A percentile compares a stretch with the other conserved stretches of the same genome.
phyloP scores from a whole-genome alignment of 30 jellyfish, hydroid and myxozoan species.

The Mastigias papua region DNA sequence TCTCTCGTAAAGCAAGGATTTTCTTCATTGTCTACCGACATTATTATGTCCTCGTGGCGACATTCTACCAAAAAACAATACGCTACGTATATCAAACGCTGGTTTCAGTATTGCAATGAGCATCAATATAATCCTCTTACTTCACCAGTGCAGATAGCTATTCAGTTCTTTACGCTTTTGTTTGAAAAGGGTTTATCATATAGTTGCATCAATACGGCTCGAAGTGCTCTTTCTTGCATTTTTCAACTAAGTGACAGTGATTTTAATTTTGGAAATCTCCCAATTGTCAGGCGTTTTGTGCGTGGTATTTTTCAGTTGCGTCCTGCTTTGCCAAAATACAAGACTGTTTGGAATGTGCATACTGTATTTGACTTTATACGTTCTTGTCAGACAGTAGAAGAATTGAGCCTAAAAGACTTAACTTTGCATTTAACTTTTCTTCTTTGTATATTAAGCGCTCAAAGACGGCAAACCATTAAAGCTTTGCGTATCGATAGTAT shows the following conservation, averaged over 20 bases:
- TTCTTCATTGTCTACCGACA: not conserved
- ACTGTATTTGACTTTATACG: conserved; percentile 17
- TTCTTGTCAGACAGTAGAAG: not conserved
- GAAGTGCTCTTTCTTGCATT: conserved; percentile 16
- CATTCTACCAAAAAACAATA: conserved; percentile 26
- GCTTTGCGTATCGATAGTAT: not conserved
- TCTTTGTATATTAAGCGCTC: conserved; percentile 35
- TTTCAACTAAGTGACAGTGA: not conserved
- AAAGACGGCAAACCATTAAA: conserved; percentile 37
- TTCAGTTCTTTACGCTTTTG: not conserved
- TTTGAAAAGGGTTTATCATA: conserved; percentile 12
- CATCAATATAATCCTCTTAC: not conserved
- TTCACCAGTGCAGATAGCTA: not conserved
- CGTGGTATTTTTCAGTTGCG: not conserved
- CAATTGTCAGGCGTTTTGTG: not conserved
- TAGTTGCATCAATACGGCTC: conserved; percentile 19
- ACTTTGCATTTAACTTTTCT: not conserved
- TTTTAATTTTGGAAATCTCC: not conserved
- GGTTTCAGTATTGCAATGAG: conserved; percentile 6
- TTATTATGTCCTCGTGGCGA: conserved; percentile 32
- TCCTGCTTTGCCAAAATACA: not conserved
- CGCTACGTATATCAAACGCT: not conserved
- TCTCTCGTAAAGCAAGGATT: not conserved
- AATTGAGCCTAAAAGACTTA: not conserved
- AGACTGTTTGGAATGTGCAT: conserved; percentile 1